Evolutionary conservation across 2,113 vertebrate species (phyloP).

Genomic region (Gymnogyps californianus): DNA sequence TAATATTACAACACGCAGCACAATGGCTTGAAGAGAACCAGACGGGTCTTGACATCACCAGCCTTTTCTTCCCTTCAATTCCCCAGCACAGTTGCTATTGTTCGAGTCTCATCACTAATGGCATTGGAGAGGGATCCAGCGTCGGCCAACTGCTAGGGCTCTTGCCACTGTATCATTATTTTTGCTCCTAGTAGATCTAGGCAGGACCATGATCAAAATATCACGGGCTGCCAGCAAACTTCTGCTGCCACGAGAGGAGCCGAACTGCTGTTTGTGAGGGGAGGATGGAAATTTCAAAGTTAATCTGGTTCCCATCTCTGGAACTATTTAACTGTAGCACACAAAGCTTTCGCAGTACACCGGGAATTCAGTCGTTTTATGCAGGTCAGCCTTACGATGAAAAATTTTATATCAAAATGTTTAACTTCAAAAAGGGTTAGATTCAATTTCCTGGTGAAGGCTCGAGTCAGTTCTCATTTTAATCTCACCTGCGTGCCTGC

Average conservation of each 20-base stretch:
- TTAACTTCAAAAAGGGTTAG: conserved; percentile 56
- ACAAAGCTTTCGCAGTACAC: not conserved
- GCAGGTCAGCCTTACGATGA: conserved; percentile 28
- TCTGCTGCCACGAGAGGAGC: not conserved
- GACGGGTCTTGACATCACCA: conserved; percentile 35
- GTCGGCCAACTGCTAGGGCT: not conserved
- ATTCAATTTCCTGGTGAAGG: conserved; percentile 43
- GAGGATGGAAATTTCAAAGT: conserved; percentile 35
- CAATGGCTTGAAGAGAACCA: conserved; percentile 54
- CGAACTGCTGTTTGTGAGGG: not conserved
- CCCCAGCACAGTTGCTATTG: not conserved
- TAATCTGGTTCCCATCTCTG: conserved; percentile 36
- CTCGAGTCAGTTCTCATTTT: conserved; percentile 31
- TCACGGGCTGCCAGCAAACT: not conserved
- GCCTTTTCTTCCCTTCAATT: not conserved
- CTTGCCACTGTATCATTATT: conserved; percentile 2
- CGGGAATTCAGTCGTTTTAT: conserved; percentile 6
- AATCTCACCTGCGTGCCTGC: conserved; percentile 24
- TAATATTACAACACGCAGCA: not conserved
- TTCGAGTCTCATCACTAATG: conserved; percentile 20
- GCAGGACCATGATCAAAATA: conserved; percentile 49
- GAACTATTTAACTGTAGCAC: conserved; percentile 22
- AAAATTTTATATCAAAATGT: conserved; percentile 55
- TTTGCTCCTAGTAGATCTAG: conserved; percentile 1
- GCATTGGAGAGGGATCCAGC: not conserved